These are phyloP conservation scores for Nautilus pompilius DNA, from an alignment of 1,140 invertebrate genomes.

Conservation along the genomic window DNA sequence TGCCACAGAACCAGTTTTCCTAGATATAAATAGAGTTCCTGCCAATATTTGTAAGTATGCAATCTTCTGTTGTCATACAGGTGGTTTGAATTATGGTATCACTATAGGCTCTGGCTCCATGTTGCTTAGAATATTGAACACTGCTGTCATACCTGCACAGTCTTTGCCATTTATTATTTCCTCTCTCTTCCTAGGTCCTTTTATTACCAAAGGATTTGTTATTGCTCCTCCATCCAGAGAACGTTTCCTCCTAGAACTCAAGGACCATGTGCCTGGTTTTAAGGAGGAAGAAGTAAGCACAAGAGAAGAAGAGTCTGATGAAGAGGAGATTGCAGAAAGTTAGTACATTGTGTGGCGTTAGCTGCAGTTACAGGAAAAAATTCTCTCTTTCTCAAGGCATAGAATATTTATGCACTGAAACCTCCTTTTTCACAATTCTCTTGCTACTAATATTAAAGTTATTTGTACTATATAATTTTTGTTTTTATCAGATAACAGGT, in stretches of 20 bases:
- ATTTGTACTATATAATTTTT: too few relatives aligned
- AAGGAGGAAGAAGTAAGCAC: constrained; percentile 9
- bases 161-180: background rate
- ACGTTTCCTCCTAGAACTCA: constrained; percentile 22
- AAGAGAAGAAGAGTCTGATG: too few relatives aligned
- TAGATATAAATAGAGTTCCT: background rate
- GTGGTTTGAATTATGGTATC: background rate
- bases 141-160: background rate
- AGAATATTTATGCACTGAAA: too few relatives aligned
- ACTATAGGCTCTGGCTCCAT: background rate
- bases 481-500: too few relatives aligned
- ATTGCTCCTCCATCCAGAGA: constrained; percentile 39
- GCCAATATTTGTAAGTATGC: background rate
- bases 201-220: constrained; percentile 25
- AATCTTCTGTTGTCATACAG: background rate
- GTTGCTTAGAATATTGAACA: background rate
- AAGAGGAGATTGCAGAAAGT: too few relatives aligned
- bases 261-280: constrained; percentile 22
- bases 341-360: too few relatives aligned
- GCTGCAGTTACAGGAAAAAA: too few relatives aligned
- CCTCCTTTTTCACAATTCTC: too few relatives aligned
- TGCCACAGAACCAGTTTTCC: background rate
- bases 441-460: too few relatives aligned
- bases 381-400: too few relatives aligned
- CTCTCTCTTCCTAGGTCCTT: constrained; percentile 23